Percentiles rank a stretch among this genome's conserved stretches.
These are phyloP conservation scores for Danio albolineatus DNA, from an alignment of 2,797 vertebrate species.

Conservation along the genomic window DNA sequence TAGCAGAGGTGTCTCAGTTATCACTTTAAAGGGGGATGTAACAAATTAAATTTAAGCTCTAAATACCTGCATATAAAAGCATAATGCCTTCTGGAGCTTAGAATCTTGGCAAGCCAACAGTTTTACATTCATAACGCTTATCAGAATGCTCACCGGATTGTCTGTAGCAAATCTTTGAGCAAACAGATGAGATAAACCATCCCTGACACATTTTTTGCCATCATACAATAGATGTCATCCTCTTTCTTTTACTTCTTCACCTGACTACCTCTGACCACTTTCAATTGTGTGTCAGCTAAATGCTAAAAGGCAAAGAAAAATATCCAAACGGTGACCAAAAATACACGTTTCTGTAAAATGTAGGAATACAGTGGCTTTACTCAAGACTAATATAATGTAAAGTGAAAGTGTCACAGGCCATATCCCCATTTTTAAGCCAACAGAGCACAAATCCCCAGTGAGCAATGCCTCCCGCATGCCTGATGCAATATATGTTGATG, in stretches of 20 bases:
- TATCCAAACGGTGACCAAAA: not conserved
- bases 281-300: not conserved
- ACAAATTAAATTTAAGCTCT: conserved; percentile 1
- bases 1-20: conserved; percentile 32
- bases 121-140: not conserved
- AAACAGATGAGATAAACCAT: conserved; percentile 22
- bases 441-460: not conserved
- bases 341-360: not conserved
- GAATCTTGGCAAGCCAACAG: conserved; percentile 21
- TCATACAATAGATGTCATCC: conserved; percentile 2
- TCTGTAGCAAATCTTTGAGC: conserved; percentile 12
- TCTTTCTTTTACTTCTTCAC: conserved; percentile 9
- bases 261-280: conserved; percentile 3
- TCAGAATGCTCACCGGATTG: conserved; percentile 10
- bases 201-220: not conserved
- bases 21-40: not conserved
- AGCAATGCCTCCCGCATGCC: conserved; percentile 14
- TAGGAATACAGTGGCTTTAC: not conserved
- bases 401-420: conserved; percentile 10
- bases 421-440: conserved; percentile 14
- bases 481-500: not conserved
- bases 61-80: conserved; percentile 6
- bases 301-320: not conserved
- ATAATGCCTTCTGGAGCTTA: conserved; percentile 1
- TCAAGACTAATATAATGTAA: conserved; percentile 19